These are phyloP conservation scores for Mythimna pallens DNA, from an alignment of 2,888 invertebrate species.

Conservation along the genomic window DNA sequence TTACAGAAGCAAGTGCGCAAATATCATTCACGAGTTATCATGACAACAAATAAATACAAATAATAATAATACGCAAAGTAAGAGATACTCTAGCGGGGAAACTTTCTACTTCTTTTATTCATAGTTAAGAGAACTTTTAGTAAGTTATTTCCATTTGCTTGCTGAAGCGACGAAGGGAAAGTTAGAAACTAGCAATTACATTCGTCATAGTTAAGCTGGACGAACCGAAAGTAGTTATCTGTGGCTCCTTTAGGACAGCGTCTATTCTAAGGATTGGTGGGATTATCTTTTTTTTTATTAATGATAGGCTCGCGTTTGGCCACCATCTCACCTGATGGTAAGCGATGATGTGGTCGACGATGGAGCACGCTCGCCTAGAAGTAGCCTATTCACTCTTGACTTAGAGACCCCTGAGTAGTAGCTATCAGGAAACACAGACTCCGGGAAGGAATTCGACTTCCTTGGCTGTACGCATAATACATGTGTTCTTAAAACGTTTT, in stretches of 20 bases:
- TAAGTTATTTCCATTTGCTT: conserved; percentile 75
- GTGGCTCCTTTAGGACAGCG: background rate
- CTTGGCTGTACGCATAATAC: too few relatives aligned
- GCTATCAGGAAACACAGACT: too few relatives aligned
- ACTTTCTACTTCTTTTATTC: conserved; percentile 70
- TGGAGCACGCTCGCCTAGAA: too few relatives aligned
- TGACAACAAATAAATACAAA: conserved; percentile 65
- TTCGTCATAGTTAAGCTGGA: conserved; percentile 61
- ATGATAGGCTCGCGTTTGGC: too few relatives aligned
- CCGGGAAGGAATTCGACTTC: too few relatives aligned
- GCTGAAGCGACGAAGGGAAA: conserved; percentile 63
- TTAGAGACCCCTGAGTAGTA: too few relatives aligned
- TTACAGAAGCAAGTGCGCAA: conserved; percentile 48
- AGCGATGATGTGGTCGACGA: too few relatives aligned
- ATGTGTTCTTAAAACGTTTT: too few relatives aligned
- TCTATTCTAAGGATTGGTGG: background rate
- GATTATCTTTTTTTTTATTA: too few relatives aligned
- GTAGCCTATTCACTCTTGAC: too few relatives aligned
- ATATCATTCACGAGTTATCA: conserved; percentile 57
- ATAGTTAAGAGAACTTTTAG: conserved; percentile 72
- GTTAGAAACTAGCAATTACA: conserved; percentile 71
- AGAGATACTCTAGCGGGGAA: conserved; percentile 48
- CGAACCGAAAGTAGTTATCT: conserved; percentile 32
- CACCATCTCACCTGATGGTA: too few relatives aligned
- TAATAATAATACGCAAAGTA: conserved; percentile 59